Conservation (phyloP, 1,140 invertebrate species). For the Panulirus ornatus region DNA sequence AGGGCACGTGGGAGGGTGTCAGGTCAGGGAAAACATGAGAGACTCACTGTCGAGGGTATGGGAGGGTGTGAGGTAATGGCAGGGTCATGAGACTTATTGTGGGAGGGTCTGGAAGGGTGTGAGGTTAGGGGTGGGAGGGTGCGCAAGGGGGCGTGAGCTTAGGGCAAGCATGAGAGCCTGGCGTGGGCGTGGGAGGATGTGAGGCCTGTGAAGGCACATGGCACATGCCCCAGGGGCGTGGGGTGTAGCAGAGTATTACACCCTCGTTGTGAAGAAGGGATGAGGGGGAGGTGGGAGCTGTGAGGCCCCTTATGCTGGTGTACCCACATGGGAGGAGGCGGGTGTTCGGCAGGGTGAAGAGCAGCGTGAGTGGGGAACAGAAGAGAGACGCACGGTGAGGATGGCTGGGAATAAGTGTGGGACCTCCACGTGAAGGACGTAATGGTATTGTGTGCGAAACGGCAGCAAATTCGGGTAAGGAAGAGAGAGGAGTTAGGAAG, state of each 20-base stretch:
- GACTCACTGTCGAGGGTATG: background rate
- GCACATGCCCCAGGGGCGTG: no score
- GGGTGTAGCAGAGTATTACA: background rate
- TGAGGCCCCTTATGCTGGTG: no score
- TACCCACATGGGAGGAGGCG: background rate
- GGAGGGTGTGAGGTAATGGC: background rate
- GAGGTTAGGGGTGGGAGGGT: background rate
- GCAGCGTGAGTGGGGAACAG: background rate
- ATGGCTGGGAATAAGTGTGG: no score
- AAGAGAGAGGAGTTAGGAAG: background rate
- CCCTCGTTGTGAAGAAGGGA: background rate
- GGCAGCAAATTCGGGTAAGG: background rate
- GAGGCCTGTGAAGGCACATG: background rate
- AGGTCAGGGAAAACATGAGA: background rate
- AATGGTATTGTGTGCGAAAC: no score
- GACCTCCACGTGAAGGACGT: no score
- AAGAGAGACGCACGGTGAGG: no score
- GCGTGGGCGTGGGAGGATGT: background rate
- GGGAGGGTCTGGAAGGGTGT: background rate
- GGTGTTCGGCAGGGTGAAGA: background rate
- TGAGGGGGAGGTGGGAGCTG: background rate
- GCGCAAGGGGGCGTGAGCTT: background rate
- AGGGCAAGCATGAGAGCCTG: background rate
- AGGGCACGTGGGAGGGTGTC: background rate
- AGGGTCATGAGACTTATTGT: background rate